A percentile compares a stretch with the other conserved stretches of the same genome.
Evolutionary conservation across 2,888 invertebrate species (phyloP).

Genomic region (Agrilus biguttatus): DNA sequence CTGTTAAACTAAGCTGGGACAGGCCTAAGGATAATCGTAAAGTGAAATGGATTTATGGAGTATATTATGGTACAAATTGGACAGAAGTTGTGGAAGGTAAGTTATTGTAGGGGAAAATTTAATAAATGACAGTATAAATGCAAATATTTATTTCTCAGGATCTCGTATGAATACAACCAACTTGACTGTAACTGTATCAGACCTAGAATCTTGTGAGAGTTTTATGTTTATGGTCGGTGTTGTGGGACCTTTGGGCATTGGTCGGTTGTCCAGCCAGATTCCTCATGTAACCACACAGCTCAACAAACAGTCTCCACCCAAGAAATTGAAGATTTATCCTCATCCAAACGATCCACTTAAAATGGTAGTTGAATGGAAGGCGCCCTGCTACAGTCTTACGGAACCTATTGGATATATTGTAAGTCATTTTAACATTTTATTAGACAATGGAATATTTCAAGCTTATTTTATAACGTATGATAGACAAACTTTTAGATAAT

Average conservation of each 20-base stretch:
- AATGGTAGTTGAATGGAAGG: constrained; percentile 54
- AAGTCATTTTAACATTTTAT: constrained; percentile 19
- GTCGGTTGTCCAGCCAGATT: constrained; percentile 39
- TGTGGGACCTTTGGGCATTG: constrained; percentile 47
- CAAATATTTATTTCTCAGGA: constrained; percentile 20
- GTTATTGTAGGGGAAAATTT: not conserved
- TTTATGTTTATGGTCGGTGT: constrained; percentile 60
- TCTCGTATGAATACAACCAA: constrained; percentile 36
- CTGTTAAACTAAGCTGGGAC: constrained; percentile 53
- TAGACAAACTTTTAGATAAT: too few species aligned
- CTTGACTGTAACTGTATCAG: constrained; percentile 39
- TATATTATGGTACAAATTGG: constrained; percentile 51
- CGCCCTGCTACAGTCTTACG: constrained; percentile 46
- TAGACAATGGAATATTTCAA: too few species aligned
- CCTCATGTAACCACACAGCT: constrained; percentile 42
- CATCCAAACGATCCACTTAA: constrained; percentile 25
- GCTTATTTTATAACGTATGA: too few species aligned
- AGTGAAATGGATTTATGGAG: constrained; percentile 48
- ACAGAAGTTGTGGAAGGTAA: constrained; percentile 44
- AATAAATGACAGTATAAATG: not conserved
- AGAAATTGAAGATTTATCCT: constrained; percentile 39
- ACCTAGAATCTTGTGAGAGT: constrained; percentile 57
- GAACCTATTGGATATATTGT: constrained; percentile 45
- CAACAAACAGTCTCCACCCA: constrained; percentile 55
- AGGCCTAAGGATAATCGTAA: constrained; percentile 43